Evolutionary conservation across 2,113 vertebrate genomes (phyloP).

Genomic region (Coturnix japonica): DNA sequence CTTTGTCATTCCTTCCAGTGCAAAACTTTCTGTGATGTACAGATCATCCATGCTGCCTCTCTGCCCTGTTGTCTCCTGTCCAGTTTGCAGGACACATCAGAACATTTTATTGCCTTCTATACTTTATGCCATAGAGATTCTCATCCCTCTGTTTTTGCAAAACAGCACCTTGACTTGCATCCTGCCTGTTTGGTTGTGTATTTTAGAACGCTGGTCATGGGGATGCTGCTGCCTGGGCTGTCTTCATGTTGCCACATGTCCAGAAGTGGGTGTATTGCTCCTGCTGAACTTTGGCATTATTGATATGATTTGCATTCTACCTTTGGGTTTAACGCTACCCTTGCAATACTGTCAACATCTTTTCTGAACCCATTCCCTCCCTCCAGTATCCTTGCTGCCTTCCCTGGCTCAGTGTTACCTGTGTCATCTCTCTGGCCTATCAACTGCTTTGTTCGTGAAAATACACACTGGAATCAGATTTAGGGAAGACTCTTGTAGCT

Average conservation of each 20-base stretch:
- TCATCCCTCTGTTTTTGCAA: background rate
- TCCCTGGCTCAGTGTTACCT: background rate
- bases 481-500: background rate
- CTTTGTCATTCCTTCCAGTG: background rate
- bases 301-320: background rate
- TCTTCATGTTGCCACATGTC: background rate
- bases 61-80: background rate
- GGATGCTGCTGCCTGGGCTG: background rate
- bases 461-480: background rate
- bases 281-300: background rate
- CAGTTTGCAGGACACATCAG: background rate
- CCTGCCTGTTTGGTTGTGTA: background rate
- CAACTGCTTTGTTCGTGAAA: background rate
- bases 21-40: background rate
- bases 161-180: background rate
- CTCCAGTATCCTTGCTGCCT: background rate
- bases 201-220: accelerated
- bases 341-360: background rate
- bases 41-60: background rate
- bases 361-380: background rate
- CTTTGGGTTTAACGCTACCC: background rate
- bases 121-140: background rate
- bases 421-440: background rate
- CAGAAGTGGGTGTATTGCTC: background rate
- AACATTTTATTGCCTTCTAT: background rate